phyloP scores from a whole-genome alignment of 2,888 invertebrate species.

The Apamea crenata region DNA sequence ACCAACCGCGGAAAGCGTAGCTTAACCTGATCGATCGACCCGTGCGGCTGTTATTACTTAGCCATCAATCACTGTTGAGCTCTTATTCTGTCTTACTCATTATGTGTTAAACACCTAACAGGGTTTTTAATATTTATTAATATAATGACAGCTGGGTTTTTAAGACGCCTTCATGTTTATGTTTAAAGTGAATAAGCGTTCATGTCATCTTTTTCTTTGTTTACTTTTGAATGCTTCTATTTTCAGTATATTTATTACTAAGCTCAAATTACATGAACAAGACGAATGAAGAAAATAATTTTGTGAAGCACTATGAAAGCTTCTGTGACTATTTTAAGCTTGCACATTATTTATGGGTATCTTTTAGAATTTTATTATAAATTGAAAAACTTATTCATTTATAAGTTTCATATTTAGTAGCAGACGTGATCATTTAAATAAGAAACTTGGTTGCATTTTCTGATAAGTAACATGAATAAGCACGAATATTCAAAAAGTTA shows the following conservation, averaged over 20 bases:
- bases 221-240: neutral
- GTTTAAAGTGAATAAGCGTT: neutral
- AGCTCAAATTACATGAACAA: neutral
- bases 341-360: constrained; percentile 1
- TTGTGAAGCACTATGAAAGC: neutral
- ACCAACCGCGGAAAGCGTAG: too few relatives aligned
- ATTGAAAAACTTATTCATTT: constrained; percentile 4
- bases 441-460: constrained; percentile 9
- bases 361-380: neutral
- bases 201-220: neutral
- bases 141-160: neutral
- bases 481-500: constrained; percentile 13
- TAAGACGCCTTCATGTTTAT: neutral
- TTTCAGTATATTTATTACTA: constrained; percentile 14
- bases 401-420: neutral
- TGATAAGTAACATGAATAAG: constrained; percentile 19
- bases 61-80: too few relatives aligned
- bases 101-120: neutral
- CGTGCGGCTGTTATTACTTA: too few relatives aligned
- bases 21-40: too few relatives aligned
- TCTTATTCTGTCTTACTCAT: neutral
- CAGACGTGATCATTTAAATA: constrained; percentile 11
- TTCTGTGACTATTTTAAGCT: neutral
- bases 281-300: constrained; percentile 9
- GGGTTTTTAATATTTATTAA: neutral